Base-by-base conservation (phyloP, 1,140 invertebrate genomes). In the Ostrea denselamellosa region DNA sequence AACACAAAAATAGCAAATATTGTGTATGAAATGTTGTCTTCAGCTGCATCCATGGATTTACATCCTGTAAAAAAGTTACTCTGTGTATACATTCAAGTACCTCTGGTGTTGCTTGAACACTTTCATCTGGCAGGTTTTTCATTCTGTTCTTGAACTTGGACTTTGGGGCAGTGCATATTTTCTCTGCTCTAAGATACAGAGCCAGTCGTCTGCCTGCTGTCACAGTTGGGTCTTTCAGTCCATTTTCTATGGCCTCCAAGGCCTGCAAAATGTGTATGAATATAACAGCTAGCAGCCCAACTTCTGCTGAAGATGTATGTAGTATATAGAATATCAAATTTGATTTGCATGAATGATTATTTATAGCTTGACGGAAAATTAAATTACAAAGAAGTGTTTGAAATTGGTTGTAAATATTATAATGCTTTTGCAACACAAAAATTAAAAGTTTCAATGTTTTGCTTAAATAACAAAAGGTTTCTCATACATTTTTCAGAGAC, bases 121-220 rank as follows among this genome's bases (percentile, higher is more conserved):
- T 25, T 28, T 91, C 91, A 90, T 93, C 92, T 62, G 91, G 51
- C 86, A 94, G 92, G 17, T 93, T 89, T 34, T 88, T 89, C 56
- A 93, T 81, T 52, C 89, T 88, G 17, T 91, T 77, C 62, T 90
- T 89, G 82, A 90, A 89, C 53, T 91, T 92, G 0, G 91, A 91
- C 58, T 92, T 93, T 0, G 91, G 83, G 25, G 91, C 90, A 58
- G 93, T 93, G 86, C 93, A 93, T 51, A 95, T 93, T 86, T 93
- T 93, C 53, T 94, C 87, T 28, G 94, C 95, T 91, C 96, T 91
- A 85, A 92, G 90, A 87, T 94, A 94, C n/a, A 96, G 87, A 8
- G 95, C 92, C 52, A 95, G 92, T 83, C 95, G 92, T 85, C 95
- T 94, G 0, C 95, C 95, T 19, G 90, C 90, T 82, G 90, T 90